Evolutionary conservation across 2,888 invertebrate genomes (phyloP), one percentile per base, ranked within the genome.

Genomic region (Phalera bucephala): DNA sequence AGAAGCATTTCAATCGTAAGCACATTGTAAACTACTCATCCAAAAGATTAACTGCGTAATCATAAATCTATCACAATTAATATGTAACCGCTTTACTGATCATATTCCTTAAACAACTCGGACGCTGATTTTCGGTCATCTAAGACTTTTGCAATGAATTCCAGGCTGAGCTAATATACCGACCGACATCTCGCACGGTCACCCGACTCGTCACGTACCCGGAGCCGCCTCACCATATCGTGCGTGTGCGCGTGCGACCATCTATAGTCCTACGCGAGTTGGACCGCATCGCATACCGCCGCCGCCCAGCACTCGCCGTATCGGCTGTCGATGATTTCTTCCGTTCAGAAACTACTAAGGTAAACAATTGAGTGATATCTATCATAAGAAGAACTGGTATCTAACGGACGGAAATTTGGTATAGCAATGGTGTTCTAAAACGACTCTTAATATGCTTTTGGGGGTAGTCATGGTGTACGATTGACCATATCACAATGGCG

Each of bases 281-380:
- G 64, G 93, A 93, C 76, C 91, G 94, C 73, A 94, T 94, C 76
- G 90, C 91, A 58, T 91, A 93, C 78, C 92, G 92, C 74, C 82
- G 91, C 49, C 91, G 94, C 49, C 92, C 94, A 19, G 78, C 81
- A 36, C 67, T 86, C 33, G 91, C 92, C 45, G 90, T 92, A 62
- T 93, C 93, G 44, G 92, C 95, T 61, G 91, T 93, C 54, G 95
- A 94, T 62, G 93, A 94, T 73, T 96, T 93, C 88, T 94, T 94
- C 84, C 94, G 94, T 87, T 94, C 95, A 57, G 93, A 93, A 71
- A 89, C 93, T 60, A 92, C 93, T 63, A 93, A 93, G 92, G 95
- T 95, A 89, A 91, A 35, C 11, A n/a, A 11, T 9, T 13, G 4
- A n/a, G n/a, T n/a, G n/a, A n/a, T n/a, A n/a, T n/a, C n/a, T n/a